Conservation (phyloP, 2,113 vertebrate genomes). For the Pseudopipra pipra region DNA sequence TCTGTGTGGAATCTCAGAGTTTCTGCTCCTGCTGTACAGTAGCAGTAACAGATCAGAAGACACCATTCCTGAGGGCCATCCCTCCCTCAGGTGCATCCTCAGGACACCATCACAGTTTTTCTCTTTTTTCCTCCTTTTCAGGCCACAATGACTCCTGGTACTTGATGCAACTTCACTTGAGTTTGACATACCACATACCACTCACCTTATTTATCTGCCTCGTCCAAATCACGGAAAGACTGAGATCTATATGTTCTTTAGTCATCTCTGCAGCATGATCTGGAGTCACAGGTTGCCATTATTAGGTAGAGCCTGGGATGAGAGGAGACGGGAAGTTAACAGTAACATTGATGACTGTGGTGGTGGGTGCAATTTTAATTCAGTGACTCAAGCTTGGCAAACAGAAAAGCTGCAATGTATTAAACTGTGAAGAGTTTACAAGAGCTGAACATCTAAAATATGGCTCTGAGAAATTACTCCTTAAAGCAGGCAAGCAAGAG, state of each 20-base stretch:
- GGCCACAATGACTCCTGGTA: background rate
- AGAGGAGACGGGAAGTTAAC: background rate
- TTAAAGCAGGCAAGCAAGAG: conserved; percentile 72
- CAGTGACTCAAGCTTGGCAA: conserved; percentile 26
- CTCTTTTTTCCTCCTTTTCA: background rate
- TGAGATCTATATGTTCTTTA: background rate
- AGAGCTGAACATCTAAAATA: conserved; percentile 41
- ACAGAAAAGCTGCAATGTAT: conserved; percentile 30
- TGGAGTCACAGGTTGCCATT: background rate
- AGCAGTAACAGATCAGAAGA: background rate
- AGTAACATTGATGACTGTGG: background rate
- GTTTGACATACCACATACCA: background rate
- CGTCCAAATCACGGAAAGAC: background rate
- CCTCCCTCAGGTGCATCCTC: background rate
- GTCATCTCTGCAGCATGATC: background rate
- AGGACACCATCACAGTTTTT: background rate
- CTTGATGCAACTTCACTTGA: background rate
- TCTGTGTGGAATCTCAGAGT: background rate
- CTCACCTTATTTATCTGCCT: background rate
- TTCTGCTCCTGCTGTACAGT: background rate
- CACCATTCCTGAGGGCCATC: background rate
- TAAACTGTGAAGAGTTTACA: conserved; percentile 51
- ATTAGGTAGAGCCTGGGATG: background rate
- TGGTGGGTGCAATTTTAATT: conserved; percentile 24
- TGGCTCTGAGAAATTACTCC: conserved; percentile 58